Evolutionary conservation across 2,888 invertebrate species (phyloP), one percentile per base, ranked within the genome.

Genomic region (Volucella inflata): DNA sequence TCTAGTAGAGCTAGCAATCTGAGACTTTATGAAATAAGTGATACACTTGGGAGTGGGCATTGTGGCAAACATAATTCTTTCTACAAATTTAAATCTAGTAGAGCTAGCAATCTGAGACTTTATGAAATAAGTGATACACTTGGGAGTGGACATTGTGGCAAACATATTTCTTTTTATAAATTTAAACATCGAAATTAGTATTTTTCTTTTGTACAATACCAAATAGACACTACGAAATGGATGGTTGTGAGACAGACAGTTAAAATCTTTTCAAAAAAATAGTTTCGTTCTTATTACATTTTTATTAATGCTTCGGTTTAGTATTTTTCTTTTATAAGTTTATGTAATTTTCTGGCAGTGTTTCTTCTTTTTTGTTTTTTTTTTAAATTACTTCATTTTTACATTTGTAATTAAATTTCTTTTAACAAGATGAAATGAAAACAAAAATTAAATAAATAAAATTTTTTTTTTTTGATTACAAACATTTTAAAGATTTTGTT

Each of bases 281-380:
- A 51, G 51, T 79, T 71, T 8, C 72, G 71, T 40, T 65, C 42
- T 67, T 44, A 9, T 21, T 9, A 48, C 6, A 30, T 30, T 30
- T 30, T 30, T 30, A 30, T 30, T 30, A 0, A 30, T 6, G 30
- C 30, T 30, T 30, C 30, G 30, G 30, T 44, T 46, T 68, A 44
- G 48, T 55, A 64, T 55, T 55, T 55, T 53, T 65, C 60, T 17
- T 44, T 79, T 36, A 50, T 53, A 53, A 46, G n/a, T 21, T 70
- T 80, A 75, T 75, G 50, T 60, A 57, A 74, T 68, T 75, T 70
- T 75, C 83, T 84, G 84, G 84, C 84, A 84, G 84, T 84, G 84
- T 84, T 75, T 71, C n/a, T 67, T 75, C 67, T 40, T 50, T 68
- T 51, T 55, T n/a, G n/a, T 46, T 65, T 30, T 48, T 60, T 50